These are phyloP conservation scores for Chaunax sp. DNA, from an alignment of 2,797 vertebrate genomes.

Conservation along the genomic window DNA sequence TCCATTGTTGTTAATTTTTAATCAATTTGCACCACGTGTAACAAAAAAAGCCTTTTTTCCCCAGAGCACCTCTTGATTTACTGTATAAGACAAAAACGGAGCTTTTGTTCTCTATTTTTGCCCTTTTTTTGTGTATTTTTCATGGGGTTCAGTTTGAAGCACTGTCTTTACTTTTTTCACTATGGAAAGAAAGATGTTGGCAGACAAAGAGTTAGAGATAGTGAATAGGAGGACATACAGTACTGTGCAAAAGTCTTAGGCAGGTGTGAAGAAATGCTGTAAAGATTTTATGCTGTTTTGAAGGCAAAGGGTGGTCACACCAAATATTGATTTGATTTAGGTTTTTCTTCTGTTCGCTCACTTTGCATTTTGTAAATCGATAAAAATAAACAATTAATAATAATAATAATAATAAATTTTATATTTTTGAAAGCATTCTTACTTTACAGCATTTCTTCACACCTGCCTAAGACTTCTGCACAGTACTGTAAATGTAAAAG, in stretches of 20 bases:
- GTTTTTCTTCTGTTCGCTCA: too few relatives aligned
- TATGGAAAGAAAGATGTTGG: neutral
- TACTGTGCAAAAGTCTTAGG: too few relatives aligned
- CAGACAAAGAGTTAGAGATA: neutral
- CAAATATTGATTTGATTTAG: constrained; percentile 29
- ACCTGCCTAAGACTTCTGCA: too few relatives aligned
- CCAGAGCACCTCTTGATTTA: neutral
- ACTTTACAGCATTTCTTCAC: too few relatives aligned
- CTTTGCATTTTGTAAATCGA: too few relatives aligned
- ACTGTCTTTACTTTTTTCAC: neutral
- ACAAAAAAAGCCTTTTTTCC: neutral
- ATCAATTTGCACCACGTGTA: neutral
- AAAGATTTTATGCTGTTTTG: constrained; percentile 6
- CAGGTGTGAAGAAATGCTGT: neutral
- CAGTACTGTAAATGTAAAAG: neutral
- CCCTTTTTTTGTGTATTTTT: neutral
- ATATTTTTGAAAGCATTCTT: too few relatives aligned
- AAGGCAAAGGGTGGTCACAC: constrained; percentile 34
- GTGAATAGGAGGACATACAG: too few relatives aligned
- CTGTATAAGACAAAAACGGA: neutral
- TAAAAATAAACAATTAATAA: too few relatives aligned
- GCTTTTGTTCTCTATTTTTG: neutral
- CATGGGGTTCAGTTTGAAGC: neutral
- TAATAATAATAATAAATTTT: too few relatives aligned
- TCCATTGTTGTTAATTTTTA: neutral